Evolutionary conservation across 1,140 invertebrate genomes (phyloP), one percentile per base, ranked within the genome.

Genomic region (Muscidifurax raptorellus): DNA sequence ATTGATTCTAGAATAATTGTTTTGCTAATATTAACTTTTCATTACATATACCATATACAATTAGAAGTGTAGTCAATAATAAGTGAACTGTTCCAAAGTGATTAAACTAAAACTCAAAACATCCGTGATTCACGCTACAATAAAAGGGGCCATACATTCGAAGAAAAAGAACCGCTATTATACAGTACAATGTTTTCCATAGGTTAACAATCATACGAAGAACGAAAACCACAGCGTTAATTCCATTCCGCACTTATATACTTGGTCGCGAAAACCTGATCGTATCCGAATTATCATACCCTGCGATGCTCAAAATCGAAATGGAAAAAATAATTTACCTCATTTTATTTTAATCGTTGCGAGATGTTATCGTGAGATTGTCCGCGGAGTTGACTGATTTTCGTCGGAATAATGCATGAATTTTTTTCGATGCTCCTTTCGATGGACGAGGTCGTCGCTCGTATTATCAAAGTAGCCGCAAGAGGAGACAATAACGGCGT

Each of bases 331-430:
- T 27, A 69, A 13, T 69, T 69, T 13, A 69, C 32, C 10, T 36
- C 40, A 6, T 36, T 36, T 36, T n/a, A 4, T 32, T 28, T 72
- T 18, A 22, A 72, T 36, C 25, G 0, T 2, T 27, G 0, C 10
- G 25, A 22, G 67, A 69, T 69, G 0, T 69, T 15, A n/a, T 59
- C 52, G 52, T 22, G 52, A 59, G 52, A 59, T 67, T n/a, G 7
- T 67, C 0, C 66, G 10, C 15, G 28, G 25, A n/a, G 66, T 28
- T 15, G 67, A 15, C 15, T 69, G 28, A 69, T 69, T 69, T 69
- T 13, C 12, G 30, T 3, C 32, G 71, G 71, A 72, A 72, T 72
- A 72, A 72, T 40, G 71, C 71, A 72, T 72, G 71, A 72, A 30
- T 72, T 72, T 72, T 72, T 72, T 72, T 72, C 15, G 25, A 28